These are phyloP conservation scores for Ctenopoma kingsleyae DNA, from an alignment of 2,797 vertebrate genomes.

Conservation along the genomic window DNA sequence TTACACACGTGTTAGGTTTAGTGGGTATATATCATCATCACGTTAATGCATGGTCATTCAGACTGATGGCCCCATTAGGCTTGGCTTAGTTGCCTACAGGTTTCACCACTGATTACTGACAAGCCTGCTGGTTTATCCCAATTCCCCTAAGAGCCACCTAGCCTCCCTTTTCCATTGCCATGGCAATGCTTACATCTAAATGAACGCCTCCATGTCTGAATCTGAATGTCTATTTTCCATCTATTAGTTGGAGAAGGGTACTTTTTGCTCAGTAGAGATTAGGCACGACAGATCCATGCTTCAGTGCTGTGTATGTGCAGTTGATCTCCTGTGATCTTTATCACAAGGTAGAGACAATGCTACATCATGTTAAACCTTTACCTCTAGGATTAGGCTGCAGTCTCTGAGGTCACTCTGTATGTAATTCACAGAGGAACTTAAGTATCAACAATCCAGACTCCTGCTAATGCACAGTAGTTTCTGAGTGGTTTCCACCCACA, in stretches of 20 bases:
- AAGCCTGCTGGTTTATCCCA: slow-evolving; percentile 55
- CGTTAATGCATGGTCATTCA: slow-evolving; percentile 48
- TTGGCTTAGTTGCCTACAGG: slow-evolving; percentile 65
- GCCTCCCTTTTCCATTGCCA: slow-evolving; percentile 48
- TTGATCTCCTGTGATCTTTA: slow-evolving; percentile 29
- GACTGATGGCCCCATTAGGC: slow-evolving; percentile 49
- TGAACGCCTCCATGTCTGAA: slow-evolving; percentile 37
- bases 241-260: slow-evolving; percentile 30
- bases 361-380: slow-evolving; percentile 29
- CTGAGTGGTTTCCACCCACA: slow-evolving; percentile 56
- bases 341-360: slow-evolving; percentile 2
- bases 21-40: slow-evolving; percentile 32
- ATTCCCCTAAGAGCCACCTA: slow-evolving; percentile 53
- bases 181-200: slow-evolving; percentile 62
- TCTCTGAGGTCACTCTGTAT: slow-evolving; percentile 28
- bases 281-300: slow-evolving; percentile 16
- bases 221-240: slow-evolving; percentile 55
- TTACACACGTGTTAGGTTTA: slow-evolving; percentile 29
- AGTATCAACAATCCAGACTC: slow-evolving; percentile 40
- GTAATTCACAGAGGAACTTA: slow-evolving; percentile 39
- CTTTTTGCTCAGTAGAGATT: slow-evolving; percentile 27
- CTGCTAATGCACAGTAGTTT: slow-evolving; percentile 44
- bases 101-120: slow-evolving; percentile 60
- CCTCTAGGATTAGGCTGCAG: slow-evolving; percentile 24
- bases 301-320: slow-evolving; percentile 4